Base-by-base conservation (phyloP, 2,113 vertebrate genomes). In the Ptilonorhynchus violaceus region DNA sequence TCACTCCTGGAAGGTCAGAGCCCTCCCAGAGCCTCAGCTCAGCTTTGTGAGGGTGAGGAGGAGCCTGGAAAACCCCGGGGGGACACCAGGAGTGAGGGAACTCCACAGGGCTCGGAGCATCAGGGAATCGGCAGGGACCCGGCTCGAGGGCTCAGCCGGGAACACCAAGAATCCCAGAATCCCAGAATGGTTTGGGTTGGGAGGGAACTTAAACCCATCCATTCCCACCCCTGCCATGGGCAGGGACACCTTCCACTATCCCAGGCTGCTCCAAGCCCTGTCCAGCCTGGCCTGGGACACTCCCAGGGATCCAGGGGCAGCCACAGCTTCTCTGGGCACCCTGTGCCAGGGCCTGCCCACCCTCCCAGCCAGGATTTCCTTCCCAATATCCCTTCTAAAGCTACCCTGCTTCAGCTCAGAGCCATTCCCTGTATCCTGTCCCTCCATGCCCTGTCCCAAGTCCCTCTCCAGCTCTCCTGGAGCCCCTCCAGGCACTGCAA, bases 171-270 rank as follows among this genome's bases (percentile, higher is more conserved):
- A 59, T 42, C 17, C 13, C 23, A 55, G 59, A 74, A 74, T n/a
- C 23, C 6, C 44, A 22, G 37, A 53, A 31, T 18, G 3, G 22
- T 28, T 44, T 53, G 46, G 37, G 11, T 52, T 11, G 53, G 37
- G 2, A 37, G 14, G 46, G 17, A 44, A 14, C 7, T 44, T 0
- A 44, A 44, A 31, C 13, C 35, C 62, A 1, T 0, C 60, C 16
- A 35, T 6, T 49, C 1, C 8, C 70, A 20, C 10, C 30, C 35
- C 60, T 49, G 35, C 52, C 52, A 4, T 49, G 62, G 52, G 35
- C 62, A 76, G 44, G 21, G 44, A 76, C 72, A 14, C 35, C 44
- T 86, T 0, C 72, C 53, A 42, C 83, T 67, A 7, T 17, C 62
- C 83, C 72, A 76, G 72, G 60, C 2, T 49, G 52, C 60, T 50